phyloP scores from a whole-genome alignment of 2,113 vertebrate species.

The Bubo blakistoni region DNA sequence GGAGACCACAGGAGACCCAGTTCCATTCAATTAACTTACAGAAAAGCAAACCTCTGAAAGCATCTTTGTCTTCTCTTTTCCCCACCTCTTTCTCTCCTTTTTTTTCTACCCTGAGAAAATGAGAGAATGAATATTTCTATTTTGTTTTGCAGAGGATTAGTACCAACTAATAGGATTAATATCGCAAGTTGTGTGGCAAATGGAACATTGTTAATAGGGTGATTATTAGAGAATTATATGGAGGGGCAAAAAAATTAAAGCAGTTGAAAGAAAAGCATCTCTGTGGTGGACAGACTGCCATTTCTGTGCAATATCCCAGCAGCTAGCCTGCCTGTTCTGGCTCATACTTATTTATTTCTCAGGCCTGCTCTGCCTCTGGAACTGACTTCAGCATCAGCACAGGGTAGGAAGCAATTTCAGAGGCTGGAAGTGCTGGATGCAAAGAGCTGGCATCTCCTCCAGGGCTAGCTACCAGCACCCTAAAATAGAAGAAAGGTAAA shows the following conservation, averaged over 20 bases:
- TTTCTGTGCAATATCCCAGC: neutral
- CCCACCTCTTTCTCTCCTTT: neutral
- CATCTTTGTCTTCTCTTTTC: slow-evolving; percentile 19
- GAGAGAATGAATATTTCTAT: slow-evolving; percentile 51
- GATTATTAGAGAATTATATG: slow-evolving; percentile 62
- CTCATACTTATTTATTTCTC: slow-evolving; percentile 19
- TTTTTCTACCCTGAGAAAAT: slow-evolving; percentile 33
- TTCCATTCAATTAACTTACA: slow-evolving; percentile 52
- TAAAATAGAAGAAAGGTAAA: neutral
- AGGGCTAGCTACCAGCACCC: neutral
- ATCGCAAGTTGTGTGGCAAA: slow-evolving; percentile 54
- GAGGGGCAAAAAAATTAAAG: slow-evolving; percentile 19
- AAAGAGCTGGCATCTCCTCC: neutral
- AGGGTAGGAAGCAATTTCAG: slow-evolving; percentile 1
- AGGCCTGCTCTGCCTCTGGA: slow-evolving; percentile 2
- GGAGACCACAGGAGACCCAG: slow-evolving; percentile 38
- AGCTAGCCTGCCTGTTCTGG: neutral
- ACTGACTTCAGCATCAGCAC: slow-evolving; percentile 9
- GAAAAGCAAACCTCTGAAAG: slow-evolving; percentile 36
- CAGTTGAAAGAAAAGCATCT: neutral
- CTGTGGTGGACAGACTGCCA: neutral
- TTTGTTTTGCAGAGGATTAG: slow-evolving; percentile 60
- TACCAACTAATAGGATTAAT: slow-evolving; percentile 67
- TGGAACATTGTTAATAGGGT: slow-evolving; percentile 59
- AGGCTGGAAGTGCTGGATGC: neutral